Evolutionary conservation across 1,140 invertebrate genomes (phyloP).

Genomic region (Antheraea mylitta): DNA sequence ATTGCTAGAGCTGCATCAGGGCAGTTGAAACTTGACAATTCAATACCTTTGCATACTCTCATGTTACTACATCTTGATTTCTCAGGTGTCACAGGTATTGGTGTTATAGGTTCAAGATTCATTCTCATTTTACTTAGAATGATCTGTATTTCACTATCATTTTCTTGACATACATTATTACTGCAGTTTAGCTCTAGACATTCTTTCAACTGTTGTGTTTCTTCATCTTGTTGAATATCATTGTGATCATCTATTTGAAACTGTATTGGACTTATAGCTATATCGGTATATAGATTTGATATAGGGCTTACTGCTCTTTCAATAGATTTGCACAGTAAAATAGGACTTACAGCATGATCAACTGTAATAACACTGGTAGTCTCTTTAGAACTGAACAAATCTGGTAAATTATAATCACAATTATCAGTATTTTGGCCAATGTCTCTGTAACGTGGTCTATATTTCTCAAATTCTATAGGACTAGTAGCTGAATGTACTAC

Average conservation of each 20-base stretch:
- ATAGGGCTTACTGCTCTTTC: slow-evolving; percentile 1
- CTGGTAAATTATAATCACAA: neutral
- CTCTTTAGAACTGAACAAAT: neutral
- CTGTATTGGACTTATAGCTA: slow-evolving; percentile 7
- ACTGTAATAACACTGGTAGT: neutral
- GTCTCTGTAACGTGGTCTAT: neutral
- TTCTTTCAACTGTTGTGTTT: slow-evolving; percentile 20
- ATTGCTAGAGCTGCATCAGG: slow-evolving; percentile 30
- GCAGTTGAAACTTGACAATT: slow-evolving; percentile 17
- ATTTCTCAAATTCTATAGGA: slow-evolving; percentile 19
- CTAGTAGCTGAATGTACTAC: slow-evolving; percentile 16
- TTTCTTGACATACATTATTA: slow-evolving; percentile 34
- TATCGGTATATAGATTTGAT: neutral
- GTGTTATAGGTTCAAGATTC: slow-evolving; percentile 40
- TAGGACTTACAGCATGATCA: slow-evolving; percentile 6
- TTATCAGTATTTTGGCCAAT: neutral
- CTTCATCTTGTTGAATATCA: neutral
- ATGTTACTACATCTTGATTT: slow-evolving; percentile 11
- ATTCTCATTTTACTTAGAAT: slow-evolving; percentile 59
- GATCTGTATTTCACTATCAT: slow-evolving; percentile 55
- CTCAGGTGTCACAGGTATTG: slow-evolving; percentile 50
- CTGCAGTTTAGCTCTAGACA: slow-evolving; percentile 49
- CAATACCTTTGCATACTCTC: neutral
- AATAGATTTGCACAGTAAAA: neutral
- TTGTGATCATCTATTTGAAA: neutral